Conservation (phyloP, 2,888 invertebrate genomes). For the Criorhina ranunculi region DNA sequence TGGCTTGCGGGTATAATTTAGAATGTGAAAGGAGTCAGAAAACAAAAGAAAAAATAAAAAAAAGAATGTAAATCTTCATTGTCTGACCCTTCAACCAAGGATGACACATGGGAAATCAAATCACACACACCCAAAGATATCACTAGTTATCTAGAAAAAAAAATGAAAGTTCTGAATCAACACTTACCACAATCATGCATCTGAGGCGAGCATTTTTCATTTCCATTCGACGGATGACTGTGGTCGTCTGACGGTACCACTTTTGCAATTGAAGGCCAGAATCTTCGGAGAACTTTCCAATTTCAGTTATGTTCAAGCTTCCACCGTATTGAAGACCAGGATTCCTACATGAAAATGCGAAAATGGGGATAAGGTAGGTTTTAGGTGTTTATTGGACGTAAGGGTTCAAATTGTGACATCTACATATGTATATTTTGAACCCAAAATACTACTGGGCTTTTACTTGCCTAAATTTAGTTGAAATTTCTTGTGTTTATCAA, state of each 20-base stretch:
- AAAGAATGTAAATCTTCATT: constrained; percentile 73
- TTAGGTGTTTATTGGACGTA: background rate
- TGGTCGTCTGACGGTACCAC: constrained; percentile 81
- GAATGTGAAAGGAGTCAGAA: constrained; percentile 61
- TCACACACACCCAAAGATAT: constrained; percentile 43
- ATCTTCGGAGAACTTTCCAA: constrained; percentile 85
- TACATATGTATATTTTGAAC: no score
- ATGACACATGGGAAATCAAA: constrained; percentile 79
- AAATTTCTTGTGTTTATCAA: no score
- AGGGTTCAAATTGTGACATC: constrained; percentile 10
- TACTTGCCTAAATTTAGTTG: no score
- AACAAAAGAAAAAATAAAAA: constrained; percentile 34
- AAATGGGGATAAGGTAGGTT: background rate
- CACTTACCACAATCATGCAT: constrained; percentile 86
- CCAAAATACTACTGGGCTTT: no score
- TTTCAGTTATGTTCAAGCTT: constrained; percentile 84
- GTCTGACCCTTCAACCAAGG: constrained; percentile 63
- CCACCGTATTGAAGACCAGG: constrained; percentile 86
- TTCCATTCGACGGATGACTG: constrained; percentile 84
- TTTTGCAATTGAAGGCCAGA: constrained; percentile 79
- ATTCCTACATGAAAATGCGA: constrained; percentile 81
- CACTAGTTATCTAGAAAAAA: constrained; percentile 4
- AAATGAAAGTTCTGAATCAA: constrained; percentile 40
- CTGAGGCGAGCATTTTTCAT: constrained; percentile 86
- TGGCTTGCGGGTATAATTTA: constrained; percentile 66